Evolutionary conservation across 2,113 vertebrate species (phyloP).

Genomic region (Prietella phreatophila): DNA sequence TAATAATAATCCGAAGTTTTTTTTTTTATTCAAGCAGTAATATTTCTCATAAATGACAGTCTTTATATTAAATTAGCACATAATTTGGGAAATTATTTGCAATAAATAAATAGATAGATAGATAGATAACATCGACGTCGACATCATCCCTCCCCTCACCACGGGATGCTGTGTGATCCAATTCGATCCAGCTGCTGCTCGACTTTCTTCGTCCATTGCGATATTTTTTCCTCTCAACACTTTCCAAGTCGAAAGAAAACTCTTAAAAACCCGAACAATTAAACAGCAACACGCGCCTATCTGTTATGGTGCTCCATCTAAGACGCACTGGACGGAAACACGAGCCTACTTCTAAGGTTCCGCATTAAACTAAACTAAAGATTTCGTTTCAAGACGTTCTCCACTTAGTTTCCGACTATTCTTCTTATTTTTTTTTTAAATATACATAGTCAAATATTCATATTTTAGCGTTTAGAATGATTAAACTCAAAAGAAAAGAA

Average conservation of each 20-base stretch:
- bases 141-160: conserved; percentile 54
- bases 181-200: conserved; percentile 39
- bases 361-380: background rate
- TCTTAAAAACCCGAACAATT: background rate
- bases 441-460: no score
- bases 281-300: background rate
- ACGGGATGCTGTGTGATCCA: conserved; percentile 70
- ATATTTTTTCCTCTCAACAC: background rate
- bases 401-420: background rate
- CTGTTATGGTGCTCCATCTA: background rate
- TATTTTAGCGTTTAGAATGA: background rate
- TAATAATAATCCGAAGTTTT: no score
- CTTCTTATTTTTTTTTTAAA: background rate
- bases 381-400: background rate
- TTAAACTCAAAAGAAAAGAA: background rate
- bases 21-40: background rate
- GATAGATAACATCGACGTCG: no score
- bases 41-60: background rate
- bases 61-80: background rate
- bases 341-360: background rate
- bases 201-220: conserved; percentile 1
- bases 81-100: background rate
- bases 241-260: background rate
- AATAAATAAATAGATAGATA: background rate
- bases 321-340: background rate